Conservation (phyloP, 1,140 invertebrate genomes). For the Calephelis virginiensis region DNA sequence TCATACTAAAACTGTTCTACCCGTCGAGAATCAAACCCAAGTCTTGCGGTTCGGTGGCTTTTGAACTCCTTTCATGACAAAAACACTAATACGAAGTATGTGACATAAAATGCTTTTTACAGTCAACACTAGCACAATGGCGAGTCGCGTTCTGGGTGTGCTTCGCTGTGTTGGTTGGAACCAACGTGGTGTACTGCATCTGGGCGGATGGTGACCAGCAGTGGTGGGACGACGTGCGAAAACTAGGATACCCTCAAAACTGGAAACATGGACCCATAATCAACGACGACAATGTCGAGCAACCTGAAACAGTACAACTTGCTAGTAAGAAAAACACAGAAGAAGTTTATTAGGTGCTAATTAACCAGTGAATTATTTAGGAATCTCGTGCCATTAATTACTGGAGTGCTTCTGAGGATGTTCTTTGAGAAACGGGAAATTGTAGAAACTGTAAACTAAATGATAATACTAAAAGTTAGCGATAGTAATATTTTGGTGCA, state of each 20-base stretch:
- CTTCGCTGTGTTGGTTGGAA: constrained; percentile 83
- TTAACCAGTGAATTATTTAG: neutral
- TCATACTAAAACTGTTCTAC: too few relatives aligned
- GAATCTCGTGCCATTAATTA: constrained; percentile 6
- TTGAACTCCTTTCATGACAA: too few relatives aligned
- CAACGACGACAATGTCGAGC: constrained; percentile 33
- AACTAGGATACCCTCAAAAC: constrained; percentile 45
- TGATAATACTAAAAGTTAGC: too few relatives aligned
- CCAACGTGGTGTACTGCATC: constrained; percentile 84
- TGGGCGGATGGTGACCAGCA: constrained; percentile 85
- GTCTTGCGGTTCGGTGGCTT: too few relatives aligned
- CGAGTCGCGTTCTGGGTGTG: constrained; percentile 88
- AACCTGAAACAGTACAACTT: constrained; percentile 42
- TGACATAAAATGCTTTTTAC: constrained; percentile 35
- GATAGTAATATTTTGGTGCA: too few relatives aligned
- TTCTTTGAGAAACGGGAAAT: too few relatives aligned
- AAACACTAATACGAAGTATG: too few relatives aligned
- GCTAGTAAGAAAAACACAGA: constrained; percentile 35
- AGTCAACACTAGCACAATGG: constrained; percentile 86
- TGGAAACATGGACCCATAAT: constrained; percentile 49
- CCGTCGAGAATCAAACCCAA: too few relatives aligned
- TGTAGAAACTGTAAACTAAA: too few relatives aligned
- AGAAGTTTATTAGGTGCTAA: constrained; percentile 21
- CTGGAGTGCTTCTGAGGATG: too few relatives aligned
- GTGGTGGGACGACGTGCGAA: constrained; percentile 80